Evolutionary conservation across 2,888 invertebrate genomes (phyloP).

Genomic region (Ophion ventricosus): DNA sequence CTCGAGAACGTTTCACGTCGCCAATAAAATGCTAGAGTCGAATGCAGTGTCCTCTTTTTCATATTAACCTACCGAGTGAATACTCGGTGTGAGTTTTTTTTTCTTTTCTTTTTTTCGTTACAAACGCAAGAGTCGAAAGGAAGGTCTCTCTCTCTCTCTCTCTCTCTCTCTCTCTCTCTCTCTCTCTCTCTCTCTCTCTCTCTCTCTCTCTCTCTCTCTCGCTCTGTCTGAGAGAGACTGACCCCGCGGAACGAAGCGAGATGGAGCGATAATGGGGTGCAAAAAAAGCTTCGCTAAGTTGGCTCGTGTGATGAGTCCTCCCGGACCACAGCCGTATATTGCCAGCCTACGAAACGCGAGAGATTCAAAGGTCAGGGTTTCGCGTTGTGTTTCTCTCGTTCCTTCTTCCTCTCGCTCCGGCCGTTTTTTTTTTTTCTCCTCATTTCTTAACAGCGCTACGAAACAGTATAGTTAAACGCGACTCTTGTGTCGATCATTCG

Average conservation of each 20-base stretch:
- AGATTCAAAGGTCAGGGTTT: constrained; percentile 57
- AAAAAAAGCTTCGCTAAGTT: constrained; percentile 53
- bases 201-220: neutral
- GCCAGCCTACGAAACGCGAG: constrained; percentile 37
- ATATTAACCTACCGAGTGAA: neutral
- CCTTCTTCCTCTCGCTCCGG: neutral
- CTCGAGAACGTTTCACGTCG: no score
- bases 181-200: neutral
- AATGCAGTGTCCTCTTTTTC: constrained; percentile 5
- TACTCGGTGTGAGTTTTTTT: neutral
- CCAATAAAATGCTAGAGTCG: no score
- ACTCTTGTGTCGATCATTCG: constrained; percentile 16
- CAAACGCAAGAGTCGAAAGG: constrained; percentile 33
- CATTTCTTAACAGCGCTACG: neutral
- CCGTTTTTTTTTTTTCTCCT: constrained; percentile 28
- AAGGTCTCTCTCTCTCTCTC: constrained; percentile 5
- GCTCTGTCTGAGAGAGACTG: neutral
- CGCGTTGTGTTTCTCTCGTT: constrained; percentile 11
- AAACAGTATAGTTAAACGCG: neutral
- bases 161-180: no score
- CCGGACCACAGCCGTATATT: constrained; percentile 35
- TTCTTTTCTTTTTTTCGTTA: constrained; percentile 19
- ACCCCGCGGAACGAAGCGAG: constrained; percentile 48
- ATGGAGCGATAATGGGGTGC: constrained; percentile 54
- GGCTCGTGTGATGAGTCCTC: constrained; percentile 32